Evolutionary conservation across 1,140 invertebrate species (phyloP), one percentile per base, ranked within the genome.

Genomic region (Drosophila ogumai): DNA sequence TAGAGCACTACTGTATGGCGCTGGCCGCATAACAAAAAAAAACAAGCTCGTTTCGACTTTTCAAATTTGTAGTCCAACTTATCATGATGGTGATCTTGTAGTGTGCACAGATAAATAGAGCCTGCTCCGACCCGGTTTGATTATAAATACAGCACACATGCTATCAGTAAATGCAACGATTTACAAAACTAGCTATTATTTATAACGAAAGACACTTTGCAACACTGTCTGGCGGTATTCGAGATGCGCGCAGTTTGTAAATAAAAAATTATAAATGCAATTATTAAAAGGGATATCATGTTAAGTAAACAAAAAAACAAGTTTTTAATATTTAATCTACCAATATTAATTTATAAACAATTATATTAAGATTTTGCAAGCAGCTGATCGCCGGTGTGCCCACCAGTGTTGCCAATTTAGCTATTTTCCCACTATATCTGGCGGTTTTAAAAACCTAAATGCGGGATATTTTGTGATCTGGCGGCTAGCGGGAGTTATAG

Each of bases 41-140:
- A 40, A 19, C 59, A 19, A 64, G 34, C n/a, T 38, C 15, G 32
- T 19, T 55, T 63, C 31, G 34, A 52, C 22, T 55, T 65, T 47
- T 57, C 8, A 50, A 75, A 65, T 58, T 44, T 57, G 34, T 67
- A 44, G 6, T 19, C 57, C 22, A 63, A 66, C 44, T 57, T 72
- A 25, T n/a, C 52, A 55, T 55, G 34, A 55, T 54, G n/a, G 31
- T 55, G 47, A 63, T 65, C 57, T 43, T 22, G 38, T 61, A 44
- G 43, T 44, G 50, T 40, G 19, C 12, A 22, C 22, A 47, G 15
- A 47, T 25, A 47, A 25, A 64, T 54, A 6, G 4, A 32, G 40
- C 55, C 63, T 61, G 31, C 63, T 61, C 19, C 6, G 41, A 46
- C 31, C 12, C 2, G 34, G 34, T 38, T 55, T 55, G 52, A 55